phyloP scores from a whole-genome alignment of 2,888 invertebrate species.

The Dryobotodes eremita region DNA sequence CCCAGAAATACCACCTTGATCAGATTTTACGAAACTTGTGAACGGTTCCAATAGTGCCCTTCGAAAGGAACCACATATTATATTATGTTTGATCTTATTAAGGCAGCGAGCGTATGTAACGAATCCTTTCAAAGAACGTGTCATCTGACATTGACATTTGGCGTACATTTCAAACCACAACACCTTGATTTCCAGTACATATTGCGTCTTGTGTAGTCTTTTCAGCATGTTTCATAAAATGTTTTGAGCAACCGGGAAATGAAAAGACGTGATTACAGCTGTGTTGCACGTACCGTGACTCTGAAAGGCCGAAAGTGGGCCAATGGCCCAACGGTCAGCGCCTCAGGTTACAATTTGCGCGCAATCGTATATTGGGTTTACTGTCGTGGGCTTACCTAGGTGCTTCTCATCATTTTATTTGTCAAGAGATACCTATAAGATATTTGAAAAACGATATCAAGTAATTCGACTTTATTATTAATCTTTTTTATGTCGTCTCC shows the following conservation, averaged over 20 bases:
- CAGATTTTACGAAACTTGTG: background rate
- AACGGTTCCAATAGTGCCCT: background rate
- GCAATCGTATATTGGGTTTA: conserved; percentile 65
- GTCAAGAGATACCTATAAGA: conserved; percentile 17
- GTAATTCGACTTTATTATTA: conserved; percentile 50
- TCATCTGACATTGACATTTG: conserved; percentile 65
- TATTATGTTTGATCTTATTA: background rate
- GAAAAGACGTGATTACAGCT: conserved; percentile 67
- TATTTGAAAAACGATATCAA: conserved; percentile 31
- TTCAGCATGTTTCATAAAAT: conserved; percentile 63
- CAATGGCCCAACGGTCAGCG: conserved; percentile 72
- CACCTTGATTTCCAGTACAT: conserved; percentile 39
- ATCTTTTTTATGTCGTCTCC: conserved; percentile 39
- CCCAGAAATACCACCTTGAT: background rate
- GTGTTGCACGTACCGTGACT: conserved; percentile 69
- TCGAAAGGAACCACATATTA: background rate
- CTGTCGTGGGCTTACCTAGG: conserved; percentile 30
- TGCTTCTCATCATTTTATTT: conserved; percentile 49
- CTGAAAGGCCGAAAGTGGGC: conserved; percentile 81
- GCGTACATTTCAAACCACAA: conserved; percentile 66
- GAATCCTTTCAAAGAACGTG: conserved; percentile 26
- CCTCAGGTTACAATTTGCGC: conserved; percentile 69
- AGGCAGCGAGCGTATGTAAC: background rate
- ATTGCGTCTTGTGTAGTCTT: conserved; percentile 47
- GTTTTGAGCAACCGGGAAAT: conserved; percentile 64